Base-by-base conservation (phyloP, 2,797 vertebrate genomes). In the Gymnothorax javanicus region DNA sequence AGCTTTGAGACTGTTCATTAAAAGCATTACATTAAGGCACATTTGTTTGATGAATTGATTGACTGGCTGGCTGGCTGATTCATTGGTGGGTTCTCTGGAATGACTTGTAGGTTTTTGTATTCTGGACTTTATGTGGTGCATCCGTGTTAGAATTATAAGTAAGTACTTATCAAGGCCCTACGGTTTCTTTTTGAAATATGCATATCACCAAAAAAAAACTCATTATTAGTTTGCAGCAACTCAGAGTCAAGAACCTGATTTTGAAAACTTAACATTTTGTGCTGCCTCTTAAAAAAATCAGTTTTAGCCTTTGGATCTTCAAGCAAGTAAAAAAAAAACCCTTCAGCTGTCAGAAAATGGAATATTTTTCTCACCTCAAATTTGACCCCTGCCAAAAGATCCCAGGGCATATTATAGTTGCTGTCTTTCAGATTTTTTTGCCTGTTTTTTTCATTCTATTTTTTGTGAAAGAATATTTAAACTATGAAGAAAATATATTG, bases 341-440 rank as follows among this genome's bases (percentile, higher is more conserved):
- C 5, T 71, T 84, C 52, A 50, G 23, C 33, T 87, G 57, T 84
- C 86, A 57, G 71, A 17, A 23, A 60, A 33, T 33, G 82, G 75
- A 86, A 20, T 59, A 82, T 64, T 60, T 57, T 20, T 52, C 85
- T 86, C 75, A 54, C 59, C 85, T 86, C 60, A 56, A 82, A 60
- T 62, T 77, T 86, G 77, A 67, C 79, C 85, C 67, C 59, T 62
- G 85, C 60, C 59, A 13, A 1, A 43, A 54, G n/a, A 33, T 12
- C 73, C 50, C 59, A 7, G 23, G 75, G 85, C 77, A 25, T 50
- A 43, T 79, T 52, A 79, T 33, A 50, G 3, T 52, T 56, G 23
- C 23, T 1, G 73, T 60, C 75, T 64, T 86, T 54, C 85, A 0
- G 59, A 64, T 64, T 86, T 5, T 17, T 3, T 84, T 52, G 23